Conservation (phyloP, 2,113 vertebrate species). For the Alectura lathami region DNA sequence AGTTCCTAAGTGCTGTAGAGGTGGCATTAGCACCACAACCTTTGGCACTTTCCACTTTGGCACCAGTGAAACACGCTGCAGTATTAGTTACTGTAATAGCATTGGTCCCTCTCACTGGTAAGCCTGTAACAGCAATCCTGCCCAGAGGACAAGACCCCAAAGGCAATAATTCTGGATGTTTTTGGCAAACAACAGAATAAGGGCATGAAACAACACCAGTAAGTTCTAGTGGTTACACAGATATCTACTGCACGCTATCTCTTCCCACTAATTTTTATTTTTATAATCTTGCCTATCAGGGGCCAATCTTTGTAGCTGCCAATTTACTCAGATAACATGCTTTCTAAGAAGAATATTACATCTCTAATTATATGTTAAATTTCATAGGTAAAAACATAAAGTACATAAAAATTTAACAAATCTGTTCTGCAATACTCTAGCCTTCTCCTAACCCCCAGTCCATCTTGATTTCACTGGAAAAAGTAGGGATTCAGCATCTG, state of each 20-base stretch:
- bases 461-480: neutral
- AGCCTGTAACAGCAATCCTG: neutral
- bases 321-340: neutral
- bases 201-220: neutral
- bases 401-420: neutral
- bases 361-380: neutral
- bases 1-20: neutral
- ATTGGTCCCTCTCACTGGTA: neutral
- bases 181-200: neutral
- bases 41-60: neutral
- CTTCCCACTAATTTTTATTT: neutral
- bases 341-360: neutral
- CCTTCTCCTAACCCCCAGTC: neutral
- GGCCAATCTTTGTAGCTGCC: neutral
- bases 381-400: neutral
- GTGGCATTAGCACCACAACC: neutral
- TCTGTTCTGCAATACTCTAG: neutral
- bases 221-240: conserved; percentile 16
- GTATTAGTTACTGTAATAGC: neutral
- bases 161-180: neutral
- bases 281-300: neutral
- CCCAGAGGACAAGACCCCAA: neutral
- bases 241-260: neutral
- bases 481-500: neutral
- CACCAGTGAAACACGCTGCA: neutral